Evolutionary conservation across 1,140 invertebrate species (phyloP).

Genomic region (Muscidifurax raptorellus): DNA sequence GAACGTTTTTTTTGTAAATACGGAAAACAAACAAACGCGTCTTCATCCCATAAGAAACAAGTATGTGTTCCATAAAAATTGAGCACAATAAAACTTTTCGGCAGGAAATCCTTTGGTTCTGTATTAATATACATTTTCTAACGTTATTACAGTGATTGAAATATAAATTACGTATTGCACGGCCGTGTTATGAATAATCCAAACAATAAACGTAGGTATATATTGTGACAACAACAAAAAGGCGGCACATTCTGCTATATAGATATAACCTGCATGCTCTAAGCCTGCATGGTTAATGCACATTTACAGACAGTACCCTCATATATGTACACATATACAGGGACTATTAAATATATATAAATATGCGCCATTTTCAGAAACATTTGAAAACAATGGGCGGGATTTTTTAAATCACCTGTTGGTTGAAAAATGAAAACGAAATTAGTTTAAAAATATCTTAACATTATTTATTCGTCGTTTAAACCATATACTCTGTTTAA

Average conservation of each 20-base stretch:
- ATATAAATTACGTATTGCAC: no score
- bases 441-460: constrained; percentile 28
- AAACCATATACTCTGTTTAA: constrained; percentile 14
- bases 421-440: neutral
- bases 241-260: no score
- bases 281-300: no score
- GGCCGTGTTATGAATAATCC: no score
- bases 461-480: constrained; percentile 31
- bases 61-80: constrained; percentile 62
- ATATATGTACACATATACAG: neutral
- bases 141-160: no score
- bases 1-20: constrained; percentile 34
- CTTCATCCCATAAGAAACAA: constrained; percentile 63
- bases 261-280: no score
- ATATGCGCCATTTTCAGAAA: neutral
- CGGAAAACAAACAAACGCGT: constrained; percentile 59
- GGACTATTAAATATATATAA: neutral
- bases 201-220: no score
- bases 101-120: constrained; percentile 44
- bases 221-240: no score
- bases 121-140: constrained; percentile 58
- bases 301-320: no score
- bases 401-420: neutral
- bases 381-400: neutral
- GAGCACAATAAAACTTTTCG: constrained; percentile 58